Percentiles rank a stretch among this genome's conserved stretches.
phyloP scores from a whole-genome alignment of 2,797 vertebrate species.

The Hydrophis major region DNA sequence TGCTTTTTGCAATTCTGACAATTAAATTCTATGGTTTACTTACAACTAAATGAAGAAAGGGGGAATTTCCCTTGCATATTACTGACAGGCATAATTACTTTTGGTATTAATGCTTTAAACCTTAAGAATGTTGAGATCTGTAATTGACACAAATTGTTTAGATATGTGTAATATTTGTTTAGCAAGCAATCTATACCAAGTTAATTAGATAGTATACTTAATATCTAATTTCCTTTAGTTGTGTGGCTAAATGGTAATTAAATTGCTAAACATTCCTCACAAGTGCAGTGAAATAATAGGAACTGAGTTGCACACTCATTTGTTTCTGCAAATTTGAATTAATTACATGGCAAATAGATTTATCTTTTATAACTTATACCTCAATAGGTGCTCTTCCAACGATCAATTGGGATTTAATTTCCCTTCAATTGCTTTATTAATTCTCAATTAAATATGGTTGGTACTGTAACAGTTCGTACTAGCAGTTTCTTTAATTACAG shows the following conservation, averaged over 20 bases:
- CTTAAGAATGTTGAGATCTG: not conserved
- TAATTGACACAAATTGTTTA: slow-evolving; percentile 45
- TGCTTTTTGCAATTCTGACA: not conserved
- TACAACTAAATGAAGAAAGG: not conserved
- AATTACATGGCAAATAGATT: slow-evolving; percentile 65
- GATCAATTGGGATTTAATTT: slow-evolving; percentile 64
- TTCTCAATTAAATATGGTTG: slow-evolving; percentile 63
- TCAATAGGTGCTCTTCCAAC: slow-evolving; percentile 57
- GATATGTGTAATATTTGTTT: slow-evolving; percentile 63
- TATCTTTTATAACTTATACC: slow-evolving; percentile 67
- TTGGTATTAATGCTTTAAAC: slow-evolving; percentile 14
- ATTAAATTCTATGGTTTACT: not conserved
- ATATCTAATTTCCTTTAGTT: slow-evolving; percentile 62
- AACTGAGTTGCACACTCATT: slow-evolving; percentile 52
- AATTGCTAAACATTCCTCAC: slow-evolving; percentile 60
- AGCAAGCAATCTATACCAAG: slow-evolving; percentile 65
- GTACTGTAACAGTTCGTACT: slow-evolving; percentile 42
- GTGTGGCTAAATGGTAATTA: slow-evolving; percentile 63
- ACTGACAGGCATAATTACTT: slow-evolving; percentile 1
- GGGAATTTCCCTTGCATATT: not conserved
- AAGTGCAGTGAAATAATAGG: slow-evolving; percentile 64
- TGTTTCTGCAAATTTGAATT: slow-evolving; percentile 64
- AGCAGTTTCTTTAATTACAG: slow-evolving; percentile 35
- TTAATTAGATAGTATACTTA: slow-evolving; percentile 63
- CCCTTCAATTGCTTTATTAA: slow-evolving; percentile 56